A percentile compares a stretch with the other conserved stretches of the same genome.
Conservation (phyloP, 2,797 vertebrate species). For the Nannoperca obscura region DNA sequence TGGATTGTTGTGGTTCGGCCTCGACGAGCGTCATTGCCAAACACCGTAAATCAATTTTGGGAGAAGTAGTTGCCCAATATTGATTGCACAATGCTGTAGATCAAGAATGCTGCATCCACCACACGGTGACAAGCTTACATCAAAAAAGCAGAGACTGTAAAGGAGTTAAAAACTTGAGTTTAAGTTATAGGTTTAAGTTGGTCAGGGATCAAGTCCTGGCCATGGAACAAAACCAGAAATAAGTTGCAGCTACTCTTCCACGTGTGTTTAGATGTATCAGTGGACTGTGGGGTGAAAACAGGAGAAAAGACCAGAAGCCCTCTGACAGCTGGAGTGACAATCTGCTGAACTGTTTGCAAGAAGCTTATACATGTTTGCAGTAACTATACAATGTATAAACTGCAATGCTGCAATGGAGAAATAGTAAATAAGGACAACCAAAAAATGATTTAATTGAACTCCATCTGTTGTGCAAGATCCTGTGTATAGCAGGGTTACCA, state of each 20-base stretch:
- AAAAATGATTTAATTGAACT: not conserved
- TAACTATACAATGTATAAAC: not conserved
- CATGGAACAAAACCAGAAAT: not conserved
- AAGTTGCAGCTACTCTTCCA: not conserved
- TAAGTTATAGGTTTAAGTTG: not conserved
- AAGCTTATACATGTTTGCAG: not conserved
- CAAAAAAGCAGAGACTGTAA: not conserved
- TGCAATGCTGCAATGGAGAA: not conserved
- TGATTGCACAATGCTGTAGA: constrained; percentile 46
- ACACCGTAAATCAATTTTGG: constrained; percentile 57
- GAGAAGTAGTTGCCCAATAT: constrained; percentile 40
- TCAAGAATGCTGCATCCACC: not conserved
- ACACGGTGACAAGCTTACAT: constrained; percentile 6
- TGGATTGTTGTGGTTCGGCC: constrained; percentile 63
- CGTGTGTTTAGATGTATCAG: not conserved
- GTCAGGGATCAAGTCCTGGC: constrained; percentile 1
- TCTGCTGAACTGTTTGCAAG: constrained; percentile 9
- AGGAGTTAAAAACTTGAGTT: not conserved
- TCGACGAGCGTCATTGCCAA: constrained; percentile 62
- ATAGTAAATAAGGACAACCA: not conserved
- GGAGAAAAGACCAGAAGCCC: not conserved
- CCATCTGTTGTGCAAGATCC: not conserved
- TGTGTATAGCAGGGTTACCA: not conserved
- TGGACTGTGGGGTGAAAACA: not conserved
- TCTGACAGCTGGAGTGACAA: not conserved